Evolutionary conservation across 2,888 invertebrate species (phyloP).

Genomic region (Encarsia formosa): DNA sequence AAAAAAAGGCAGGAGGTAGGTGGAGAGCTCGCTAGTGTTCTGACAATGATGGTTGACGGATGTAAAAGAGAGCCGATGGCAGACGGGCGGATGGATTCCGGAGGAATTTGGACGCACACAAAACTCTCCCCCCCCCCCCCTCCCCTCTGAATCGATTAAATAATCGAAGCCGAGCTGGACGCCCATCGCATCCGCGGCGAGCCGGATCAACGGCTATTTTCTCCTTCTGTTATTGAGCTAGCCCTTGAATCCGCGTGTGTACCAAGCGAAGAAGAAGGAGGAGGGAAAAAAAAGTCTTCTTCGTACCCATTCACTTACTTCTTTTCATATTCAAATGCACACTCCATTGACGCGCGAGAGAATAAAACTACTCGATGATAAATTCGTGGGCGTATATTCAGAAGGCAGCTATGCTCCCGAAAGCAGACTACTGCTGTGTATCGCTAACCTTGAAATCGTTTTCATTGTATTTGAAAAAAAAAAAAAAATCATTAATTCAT

Average conservation of each 20-base stretch:
- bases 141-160: constrained; percentile 50
- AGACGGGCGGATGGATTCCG: constrained; percentile 34
- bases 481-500: no score
- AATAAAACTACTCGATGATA: constrained; percentile 52
- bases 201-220: background rate
- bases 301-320: constrained; percentile 41
- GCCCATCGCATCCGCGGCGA: background rate
- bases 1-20: no score
- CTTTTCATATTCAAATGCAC: constrained; percentile 52
- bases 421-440: no score
- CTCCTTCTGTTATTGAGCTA: constrained; percentile 3
- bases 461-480: no score
- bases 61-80: constrained; percentile 21
- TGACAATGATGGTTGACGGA: no score
- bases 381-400: constrained; percentile 49
- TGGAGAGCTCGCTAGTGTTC: no score
- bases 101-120: constrained; percentile 52
- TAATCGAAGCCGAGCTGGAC: constrained; percentile 43
- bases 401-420: no score
- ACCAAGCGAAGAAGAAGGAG: background rate
- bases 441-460: no score
- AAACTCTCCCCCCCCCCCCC: constrained; percentile 43
- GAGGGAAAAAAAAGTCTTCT: constrained; percentile 26
- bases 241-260: background rate
- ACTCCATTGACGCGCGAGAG: constrained; percentile 51